Evolutionary conservation across 2,797 vertebrate species (phyloP).

Genomic region (Valencia hispanica): DNA sequence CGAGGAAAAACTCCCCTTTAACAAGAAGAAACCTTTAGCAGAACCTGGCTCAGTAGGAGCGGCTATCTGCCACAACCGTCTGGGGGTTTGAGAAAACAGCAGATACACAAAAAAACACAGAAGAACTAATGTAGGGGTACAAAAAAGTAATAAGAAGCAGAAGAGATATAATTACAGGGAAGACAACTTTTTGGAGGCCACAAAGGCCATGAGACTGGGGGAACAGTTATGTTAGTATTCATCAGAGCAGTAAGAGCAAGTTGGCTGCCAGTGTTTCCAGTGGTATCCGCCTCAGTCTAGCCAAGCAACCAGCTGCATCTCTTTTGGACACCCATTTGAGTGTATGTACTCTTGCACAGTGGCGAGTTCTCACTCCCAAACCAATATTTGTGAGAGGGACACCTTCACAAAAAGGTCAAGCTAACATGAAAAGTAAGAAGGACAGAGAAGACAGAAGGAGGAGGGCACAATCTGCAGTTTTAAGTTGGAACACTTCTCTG

Average conservation of each 20-base stretch:
- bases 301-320: constrained; percentile 71
- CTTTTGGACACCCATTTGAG: constrained; percentile 12
- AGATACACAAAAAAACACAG: too few species aligned
- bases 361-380: neutral
- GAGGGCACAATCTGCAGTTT: constrained; percentile 14
- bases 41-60: too few species aligned
- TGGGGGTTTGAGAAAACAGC: too few species aligned
- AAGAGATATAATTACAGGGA: too few species aligned
- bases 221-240: constrained; percentile 68
- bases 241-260: constrained; percentile 63
- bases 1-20: too few species aligned
- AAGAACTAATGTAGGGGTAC: too few species aligned
- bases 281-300: constrained; percentile 69
- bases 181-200: neutral
- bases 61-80: too few species aligned
- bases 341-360: neutral
- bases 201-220: neutral
- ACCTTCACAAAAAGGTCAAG: constrained; percentile 12
- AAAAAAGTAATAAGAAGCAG: too few species aligned
- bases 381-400: constrained; percentile 8
- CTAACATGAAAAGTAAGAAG: constrained; percentile 9
- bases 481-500: constrained; percentile 49
- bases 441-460: constrained; percentile 1
- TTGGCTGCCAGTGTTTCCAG: constrained; percentile 70
- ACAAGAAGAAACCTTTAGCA: too few species aligned